These are phyloP conservation scores for Sesia apiformis DNA, from an alignment of 2,888 invertebrate genomes.

Conservation along the genomic window DNA sequence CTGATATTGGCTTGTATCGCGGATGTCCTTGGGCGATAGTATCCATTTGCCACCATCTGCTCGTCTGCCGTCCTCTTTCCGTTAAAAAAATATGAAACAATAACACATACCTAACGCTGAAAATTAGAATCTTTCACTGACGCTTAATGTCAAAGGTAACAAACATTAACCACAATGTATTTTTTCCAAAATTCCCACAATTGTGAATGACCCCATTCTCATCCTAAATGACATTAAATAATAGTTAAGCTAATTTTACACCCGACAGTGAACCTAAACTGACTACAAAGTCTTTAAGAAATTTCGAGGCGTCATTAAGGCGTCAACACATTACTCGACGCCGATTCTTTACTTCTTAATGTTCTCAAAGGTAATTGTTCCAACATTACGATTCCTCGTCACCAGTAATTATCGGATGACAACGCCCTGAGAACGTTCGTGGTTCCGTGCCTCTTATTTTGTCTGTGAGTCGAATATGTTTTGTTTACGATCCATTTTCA, in stretches of 20 bases:
- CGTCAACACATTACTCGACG: constrained; percentile 44
- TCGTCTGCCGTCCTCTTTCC: neutral
- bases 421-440: constrained; percentile 32
- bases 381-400: constrained; percentile 40
- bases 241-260: constrained; percentile 58
- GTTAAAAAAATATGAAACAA: neutral
- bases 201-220: constrained; percentile 49
- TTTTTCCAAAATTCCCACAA: constrained; percentile 46
- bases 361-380: constrained; percentile 40
- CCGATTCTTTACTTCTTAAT: constrained; percentile 29
- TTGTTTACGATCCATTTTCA: too few relatives aligned
- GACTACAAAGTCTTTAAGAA: constrained; percentile 22
- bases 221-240: constrained; percentile 57
- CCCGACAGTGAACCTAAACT: constrained; percentile 34
- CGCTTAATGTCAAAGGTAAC: constrained; percentile 20
- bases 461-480: too few relatives aligned
- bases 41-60: too few relatives aligned
- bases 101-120: neutral
- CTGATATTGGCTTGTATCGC: too few relatives aligned
- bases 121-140: constrained; percentile 29
- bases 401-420: constrained; percentile 41
- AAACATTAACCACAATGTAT: constrained; percentile 7
- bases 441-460: neutral
- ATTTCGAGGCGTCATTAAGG: constrained; percentile 41
- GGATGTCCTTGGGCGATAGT: too few relatives aligned